Conservation (phyloP, 2,888 invertebrate genomes). For the Drosophila siamana region DNA sequence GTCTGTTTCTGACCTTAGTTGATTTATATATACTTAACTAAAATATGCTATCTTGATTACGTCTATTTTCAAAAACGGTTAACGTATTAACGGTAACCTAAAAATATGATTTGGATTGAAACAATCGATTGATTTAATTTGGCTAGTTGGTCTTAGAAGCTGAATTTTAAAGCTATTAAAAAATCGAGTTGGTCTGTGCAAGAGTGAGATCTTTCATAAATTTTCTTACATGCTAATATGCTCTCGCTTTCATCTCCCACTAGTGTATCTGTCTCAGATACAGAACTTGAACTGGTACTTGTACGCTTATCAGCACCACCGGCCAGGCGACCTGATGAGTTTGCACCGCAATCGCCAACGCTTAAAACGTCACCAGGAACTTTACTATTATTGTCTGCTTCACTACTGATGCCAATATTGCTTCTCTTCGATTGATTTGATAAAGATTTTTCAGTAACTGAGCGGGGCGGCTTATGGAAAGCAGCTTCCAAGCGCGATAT, state of each 20-base stretch:
- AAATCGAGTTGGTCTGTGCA: background rate
- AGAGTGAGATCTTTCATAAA: background rate
- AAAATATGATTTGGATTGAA: too few species aligned
- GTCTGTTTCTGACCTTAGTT: too few species aligned
- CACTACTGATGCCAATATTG: background rate
- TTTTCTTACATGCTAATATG: slow-evolving; percentile 49
- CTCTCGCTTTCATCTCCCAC: slow-evolving; percentile 47
- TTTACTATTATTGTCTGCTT: slow-evolving; percentile 3
- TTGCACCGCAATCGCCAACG: slow-evolving; percentile 6
- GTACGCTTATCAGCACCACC: slow-evolving; percentile 60
- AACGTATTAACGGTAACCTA: too few species aligned
- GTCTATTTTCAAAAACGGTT: too few species aligned
- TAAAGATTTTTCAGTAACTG: background rate
- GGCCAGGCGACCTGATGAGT: slow-evolving; percentile 38
- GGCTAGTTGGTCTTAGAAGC: too few species aligned
- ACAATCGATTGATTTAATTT: too few species aligned
- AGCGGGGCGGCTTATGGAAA: slow-evolving; percentile 29
- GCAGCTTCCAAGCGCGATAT: slow-evolving; percentile 63
- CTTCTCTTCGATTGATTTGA: slow-evolving; percentile 31
- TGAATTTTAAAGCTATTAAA: too few species aligned
- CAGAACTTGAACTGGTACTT: slow-evolving; percentile 32
- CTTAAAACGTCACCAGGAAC: slow-evolving; percentile 1
- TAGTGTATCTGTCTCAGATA: slow-evolving; percentile 66
- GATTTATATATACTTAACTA: too few species aligned
- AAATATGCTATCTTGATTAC: too few species aligned